phyloP scores from a whole-genome alignment of 2,113 vertebrate species.

The Ploceus nigricollis region DNA sequence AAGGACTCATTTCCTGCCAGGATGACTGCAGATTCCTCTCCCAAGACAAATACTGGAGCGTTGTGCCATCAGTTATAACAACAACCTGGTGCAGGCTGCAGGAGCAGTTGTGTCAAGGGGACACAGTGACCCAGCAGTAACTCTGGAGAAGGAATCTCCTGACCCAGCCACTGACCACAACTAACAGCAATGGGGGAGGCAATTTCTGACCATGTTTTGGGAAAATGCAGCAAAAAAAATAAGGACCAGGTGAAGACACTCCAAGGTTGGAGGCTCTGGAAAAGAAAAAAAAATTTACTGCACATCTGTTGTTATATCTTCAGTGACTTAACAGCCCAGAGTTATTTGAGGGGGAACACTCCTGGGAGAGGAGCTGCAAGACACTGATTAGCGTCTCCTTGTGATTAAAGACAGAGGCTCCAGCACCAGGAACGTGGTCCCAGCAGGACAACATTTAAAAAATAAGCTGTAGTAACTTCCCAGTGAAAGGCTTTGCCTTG shows the following conservation, averaged over 20 bases:
- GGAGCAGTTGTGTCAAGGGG: background rate
- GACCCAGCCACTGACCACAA: background rate
- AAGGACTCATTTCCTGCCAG: background rate
- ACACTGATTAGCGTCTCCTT: constrained; percentile 33
- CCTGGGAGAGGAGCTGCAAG: constrained; percentile 2
- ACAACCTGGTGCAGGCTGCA: background rate
- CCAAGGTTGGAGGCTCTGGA: background rate
- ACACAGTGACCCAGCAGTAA: background rate
- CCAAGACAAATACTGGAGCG: background rate
- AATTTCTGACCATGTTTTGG: background rate
- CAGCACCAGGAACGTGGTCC: background rate
- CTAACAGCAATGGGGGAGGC: background rate
- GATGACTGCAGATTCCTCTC: background rate
- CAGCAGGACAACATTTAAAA: background rate
- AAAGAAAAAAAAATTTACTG: background rate
- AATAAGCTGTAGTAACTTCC: background rate
- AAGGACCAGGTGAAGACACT: background rate
- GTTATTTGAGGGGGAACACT: constrained; percentile 43
- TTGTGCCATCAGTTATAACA: background rate
- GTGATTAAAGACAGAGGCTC: constrained; percentile 7
- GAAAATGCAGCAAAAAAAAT: background rate
- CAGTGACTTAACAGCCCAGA: background rate
- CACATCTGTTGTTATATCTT: constrained; percentile 37
- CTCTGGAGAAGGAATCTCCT: background rate
- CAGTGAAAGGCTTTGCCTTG: background rate